These are phyloP conservation scores for Chelidonichthys spinosus DNA, from an alignment of 2,797 vertebrate species.

Conservation along the genomic window DNA sequence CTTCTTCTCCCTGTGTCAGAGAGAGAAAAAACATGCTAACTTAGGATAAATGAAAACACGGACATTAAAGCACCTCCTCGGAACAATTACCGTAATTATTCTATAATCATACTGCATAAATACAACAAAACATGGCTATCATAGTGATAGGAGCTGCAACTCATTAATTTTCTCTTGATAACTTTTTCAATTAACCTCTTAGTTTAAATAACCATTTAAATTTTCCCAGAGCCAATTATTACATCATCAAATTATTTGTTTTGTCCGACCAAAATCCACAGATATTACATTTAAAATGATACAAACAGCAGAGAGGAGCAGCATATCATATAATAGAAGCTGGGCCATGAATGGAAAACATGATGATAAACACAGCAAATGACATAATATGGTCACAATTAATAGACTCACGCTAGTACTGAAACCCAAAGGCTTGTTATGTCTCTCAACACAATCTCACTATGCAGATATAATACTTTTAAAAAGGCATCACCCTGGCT, in stretches of 20 bases:
- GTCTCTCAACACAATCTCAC: background rate
- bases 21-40: conserved; percentile 4
- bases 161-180: background rate
- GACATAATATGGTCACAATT: background rate
- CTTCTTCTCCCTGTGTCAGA: conserved; percentile 94
- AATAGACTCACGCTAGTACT: background rate
- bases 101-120: background rate
- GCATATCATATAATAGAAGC: no score
- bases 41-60: background rate
- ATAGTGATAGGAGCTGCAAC: no score
- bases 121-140: background rate
- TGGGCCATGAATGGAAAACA: background rate
- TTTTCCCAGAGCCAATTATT: background rate
- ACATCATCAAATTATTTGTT: background rate
- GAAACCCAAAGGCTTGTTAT: background rate
- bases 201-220: background rate
- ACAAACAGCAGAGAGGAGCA: background rate
- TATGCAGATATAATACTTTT: background rate
- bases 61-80: background rate
- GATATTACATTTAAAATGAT: background rate
- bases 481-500: background rate
- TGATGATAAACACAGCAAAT: background rate
- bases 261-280: background rate
- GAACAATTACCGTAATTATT: no score
- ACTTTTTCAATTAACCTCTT: background rate